Percentiles rank a stretch among this genome's conserved stretches.
Conservation (phyloP, 2,797 vertebrate genomes). For the Adrianichthys oophorus region DNA sequence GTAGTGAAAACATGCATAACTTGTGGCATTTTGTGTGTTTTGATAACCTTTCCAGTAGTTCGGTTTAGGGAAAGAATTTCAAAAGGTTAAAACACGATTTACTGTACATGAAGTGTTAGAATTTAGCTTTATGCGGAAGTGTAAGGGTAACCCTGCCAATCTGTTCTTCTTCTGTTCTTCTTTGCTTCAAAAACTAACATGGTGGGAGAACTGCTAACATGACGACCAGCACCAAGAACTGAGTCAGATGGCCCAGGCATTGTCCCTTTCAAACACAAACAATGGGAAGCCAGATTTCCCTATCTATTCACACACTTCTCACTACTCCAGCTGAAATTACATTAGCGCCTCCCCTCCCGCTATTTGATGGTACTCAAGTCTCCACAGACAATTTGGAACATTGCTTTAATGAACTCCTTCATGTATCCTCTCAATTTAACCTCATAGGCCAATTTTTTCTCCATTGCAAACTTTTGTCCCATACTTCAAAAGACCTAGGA, state of each 20-base stretch:
- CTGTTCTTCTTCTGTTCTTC: no score
- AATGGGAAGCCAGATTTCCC: constrained; percentile 47
- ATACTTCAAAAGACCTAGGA: constrained; percentile 48
- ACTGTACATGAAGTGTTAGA: constrained; percentile 46
- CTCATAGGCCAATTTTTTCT: constrained; percentile 20
- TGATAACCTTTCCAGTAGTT: constrained; percentile 23
- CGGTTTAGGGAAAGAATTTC: constrained; percentile 20
- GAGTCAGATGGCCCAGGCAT: constrained; percentile 33
- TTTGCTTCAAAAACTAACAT: constrained; percentile 44
- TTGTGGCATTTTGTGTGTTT: background rate
- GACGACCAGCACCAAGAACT: constrained; percentile 45
- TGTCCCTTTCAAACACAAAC: constrained; percentile 41
- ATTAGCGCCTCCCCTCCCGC: constrained; percentile 22
- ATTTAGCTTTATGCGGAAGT: background rate
- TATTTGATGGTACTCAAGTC: constrained; percentile 16
- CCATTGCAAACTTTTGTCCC: constrained; percentile 35
- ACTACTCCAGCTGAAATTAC: constrained; percentile 27
- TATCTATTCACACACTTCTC: constrained; percentile 50
- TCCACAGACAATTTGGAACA: constrained; percentile 32
- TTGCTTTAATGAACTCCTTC: constrained; percentile 59
- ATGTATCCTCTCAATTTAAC: constrained; percentile 42
- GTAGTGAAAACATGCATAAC: background rate
- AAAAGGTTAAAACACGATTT: constrained; percentile 6
- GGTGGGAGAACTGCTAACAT: constrained; percentile 49
- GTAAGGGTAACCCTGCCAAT: constrained; percentile 33